These are phyloP conservation scores for Tetragnatha montana DNA, from an alignment of 2,888 invertebrate genomes.

Conservation along the genomic window DNA sequence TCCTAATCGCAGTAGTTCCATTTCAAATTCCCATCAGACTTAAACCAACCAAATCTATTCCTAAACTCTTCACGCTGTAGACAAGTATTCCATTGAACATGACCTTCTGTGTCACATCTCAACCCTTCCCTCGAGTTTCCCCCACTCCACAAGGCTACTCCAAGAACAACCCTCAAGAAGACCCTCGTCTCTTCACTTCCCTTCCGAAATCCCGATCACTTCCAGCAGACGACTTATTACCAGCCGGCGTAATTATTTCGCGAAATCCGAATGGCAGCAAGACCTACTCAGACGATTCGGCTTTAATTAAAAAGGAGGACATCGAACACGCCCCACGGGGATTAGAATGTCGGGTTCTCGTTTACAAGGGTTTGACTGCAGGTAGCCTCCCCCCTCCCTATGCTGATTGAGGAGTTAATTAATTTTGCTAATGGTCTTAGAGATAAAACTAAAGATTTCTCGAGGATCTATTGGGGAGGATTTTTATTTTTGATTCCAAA, in stretches of 20 bases:
- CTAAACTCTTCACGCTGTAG: no score
- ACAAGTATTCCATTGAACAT: no score
- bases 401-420: not conserved
- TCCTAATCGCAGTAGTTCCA: no score
- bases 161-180: not conserved
- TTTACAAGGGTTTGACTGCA: not conserved
- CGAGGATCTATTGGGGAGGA: not conserved
- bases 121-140: no score
- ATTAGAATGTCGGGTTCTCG: not conserved
- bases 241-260: conserved; percentile 2
- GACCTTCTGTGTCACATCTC: no score
- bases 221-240: conserved; percentile 15
- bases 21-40: no score
- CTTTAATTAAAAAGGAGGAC: not conserved
- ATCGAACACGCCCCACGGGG: not conserved
- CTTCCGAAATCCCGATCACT: not conserved
- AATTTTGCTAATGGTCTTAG: not conserved
- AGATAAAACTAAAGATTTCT: not conserved
- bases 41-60: no score
- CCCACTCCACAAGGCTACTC: no score
- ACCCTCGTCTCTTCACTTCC: not conserved
- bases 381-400: not conserved
- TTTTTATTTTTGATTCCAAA: not conserved
- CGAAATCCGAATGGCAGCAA: conserved; percentile 10
- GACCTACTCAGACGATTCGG: conserved; percentile 8